Base-by-base conservation (phyloP, 2,797 vertebrate genomes). In the Mionectes olivaceus region DNA sequence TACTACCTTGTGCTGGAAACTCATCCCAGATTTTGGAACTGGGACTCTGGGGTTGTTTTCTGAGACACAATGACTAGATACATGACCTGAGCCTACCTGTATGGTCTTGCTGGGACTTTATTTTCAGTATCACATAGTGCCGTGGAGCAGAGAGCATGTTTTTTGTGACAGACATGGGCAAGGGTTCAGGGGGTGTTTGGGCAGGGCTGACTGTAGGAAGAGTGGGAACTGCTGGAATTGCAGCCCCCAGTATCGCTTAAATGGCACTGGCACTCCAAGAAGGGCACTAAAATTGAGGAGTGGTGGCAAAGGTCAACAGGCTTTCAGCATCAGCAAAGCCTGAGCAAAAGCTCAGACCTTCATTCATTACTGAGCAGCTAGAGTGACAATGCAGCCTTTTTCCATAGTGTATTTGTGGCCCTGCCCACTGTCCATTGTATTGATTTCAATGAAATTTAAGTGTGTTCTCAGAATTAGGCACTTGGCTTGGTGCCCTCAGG, bases 321-420 rank as follows among this genome's bases (percentile, higher is more conserved):
- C 80, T 96, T 80, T 93, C 95, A 96, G 77, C 21, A 2, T 74
- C 70, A 68, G 70, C 77, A 80, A 79, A 61, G 53, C 18, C 65
- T 91, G 47, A 44, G 82, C 79, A 79, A 92, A 87, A 92, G 22
- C 80, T 91, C 77, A 90, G 79, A 21, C 60, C 74, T 91, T 90
- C 56, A 83, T 95, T 93, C 84, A 87, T 87, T 93, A n/a, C 46
- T 32, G 83, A 80, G 35, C 41, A 82, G 37, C 25, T 12, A 13
- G 46, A 89, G 71, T 1, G 19, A 95, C 95, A 95, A 95, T 87
- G 64, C 56, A 89, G 78, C 81, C 86, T 93, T 96, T 95, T 95
- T 92, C 63, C 1, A 0, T 5, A 1, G 60, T 63, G 60, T 41
- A 70, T 79, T 49, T 49, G 69, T 76, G 63, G 59, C 80, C 55